phyloP scores from a whole-genome alignment of 1,140 invertebrate genomes.

The Eumeta japonica region DNA sequence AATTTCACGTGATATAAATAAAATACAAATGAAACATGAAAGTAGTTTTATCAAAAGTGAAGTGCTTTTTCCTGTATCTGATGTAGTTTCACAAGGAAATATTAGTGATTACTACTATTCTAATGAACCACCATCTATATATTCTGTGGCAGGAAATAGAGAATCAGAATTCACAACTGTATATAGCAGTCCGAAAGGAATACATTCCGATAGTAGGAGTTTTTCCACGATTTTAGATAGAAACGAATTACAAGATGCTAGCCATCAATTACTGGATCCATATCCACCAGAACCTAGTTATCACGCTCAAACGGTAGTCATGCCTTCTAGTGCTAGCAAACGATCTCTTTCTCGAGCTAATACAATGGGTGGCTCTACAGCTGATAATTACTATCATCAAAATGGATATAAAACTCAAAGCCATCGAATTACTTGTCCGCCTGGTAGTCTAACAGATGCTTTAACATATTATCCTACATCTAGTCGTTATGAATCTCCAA shows the following conservation, averaged over 20 bases:
- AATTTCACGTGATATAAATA: constrained; percentile 28
- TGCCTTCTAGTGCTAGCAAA: constrained; percentile 37
- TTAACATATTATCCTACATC: constrained; percentile 75
- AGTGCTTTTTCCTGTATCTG: constrained; percentile 24
- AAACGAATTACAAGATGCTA: constrained; percentile 60
- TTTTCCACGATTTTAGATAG: constrained; percentile 70
- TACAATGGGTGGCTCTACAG: constrained; percentile 54
- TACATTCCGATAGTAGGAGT: constrained; percentile 61
- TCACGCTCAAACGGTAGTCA: constrained; percentile 57
- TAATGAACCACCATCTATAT: constrained; percentile 68
- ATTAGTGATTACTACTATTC: constrained; percentile 60
- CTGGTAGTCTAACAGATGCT: constrained; percentile 72
- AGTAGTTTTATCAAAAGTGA: constrained; percentile 32
- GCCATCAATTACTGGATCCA: constrained; percentile 39
- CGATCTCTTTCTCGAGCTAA: constrained; percentile 52
- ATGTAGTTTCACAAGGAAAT: constrained; percentile 31
- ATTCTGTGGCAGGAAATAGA: constrained; percentile 72
- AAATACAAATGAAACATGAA: constrained; percentile 36
- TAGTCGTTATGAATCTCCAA: constrained; percentile 66
- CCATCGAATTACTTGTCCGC: constrained; percentile 68
- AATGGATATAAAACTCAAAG: constrained; percentile 66
- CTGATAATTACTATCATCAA: constrained; percentile 60
- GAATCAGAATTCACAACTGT: constrained; percentile 69
- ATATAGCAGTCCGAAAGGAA: constrained; percentile 65
- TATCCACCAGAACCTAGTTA: constrained; percentile 57